These are phyloP conservation scores for Taurulus bubalis DNA, from an alignment of 2,113 vertebrate species.

Conservation along the genomic window DNA sequence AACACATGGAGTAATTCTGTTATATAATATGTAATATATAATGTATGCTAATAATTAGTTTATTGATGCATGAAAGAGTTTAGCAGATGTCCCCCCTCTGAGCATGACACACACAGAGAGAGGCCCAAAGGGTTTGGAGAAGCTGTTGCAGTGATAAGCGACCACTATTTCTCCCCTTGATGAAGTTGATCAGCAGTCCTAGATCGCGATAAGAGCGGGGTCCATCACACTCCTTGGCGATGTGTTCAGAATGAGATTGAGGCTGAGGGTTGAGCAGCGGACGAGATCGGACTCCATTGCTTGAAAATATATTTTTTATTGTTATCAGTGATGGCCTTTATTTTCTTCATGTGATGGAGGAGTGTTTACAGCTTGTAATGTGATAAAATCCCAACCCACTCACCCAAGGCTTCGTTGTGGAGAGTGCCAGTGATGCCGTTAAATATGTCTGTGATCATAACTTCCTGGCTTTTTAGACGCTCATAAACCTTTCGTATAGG, in stretches of 20 bases:
- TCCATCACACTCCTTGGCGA: background rate
- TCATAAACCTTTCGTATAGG: constrained; percentile 27
- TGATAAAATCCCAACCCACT: constrained; percentile 27
- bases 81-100: background rate
- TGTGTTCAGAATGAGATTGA: constrained; percentile 29
- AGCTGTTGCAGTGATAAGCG: constrained; percentile 1
- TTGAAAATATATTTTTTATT: constrained; percentile 10
- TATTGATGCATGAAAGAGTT: constrained; percentile 19
- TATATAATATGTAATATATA: background rate
- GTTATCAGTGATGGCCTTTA: constrained; percentile 3
- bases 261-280: background rate
- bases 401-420: background rate
- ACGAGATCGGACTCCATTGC: background rate
- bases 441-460: constrained; percentile 8
- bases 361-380: background rate
- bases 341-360: constrained; percentile 12
- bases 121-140: background rate
- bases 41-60: constrained; percentile 2
- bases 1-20: constrained; percentile 18
- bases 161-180: background rate
- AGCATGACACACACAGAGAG: background rate
- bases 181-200: constrained; percentile 22
- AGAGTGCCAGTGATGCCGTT: background rate
- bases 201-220: constrained; percentile 7
- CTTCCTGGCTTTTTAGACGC: background rate